Evolutionary conservation across 1,140 invertebrate species (phyloP), one percentile per base, ranked within the genome.

Genomic region (Teleogryllus occipitalis): DNA sequence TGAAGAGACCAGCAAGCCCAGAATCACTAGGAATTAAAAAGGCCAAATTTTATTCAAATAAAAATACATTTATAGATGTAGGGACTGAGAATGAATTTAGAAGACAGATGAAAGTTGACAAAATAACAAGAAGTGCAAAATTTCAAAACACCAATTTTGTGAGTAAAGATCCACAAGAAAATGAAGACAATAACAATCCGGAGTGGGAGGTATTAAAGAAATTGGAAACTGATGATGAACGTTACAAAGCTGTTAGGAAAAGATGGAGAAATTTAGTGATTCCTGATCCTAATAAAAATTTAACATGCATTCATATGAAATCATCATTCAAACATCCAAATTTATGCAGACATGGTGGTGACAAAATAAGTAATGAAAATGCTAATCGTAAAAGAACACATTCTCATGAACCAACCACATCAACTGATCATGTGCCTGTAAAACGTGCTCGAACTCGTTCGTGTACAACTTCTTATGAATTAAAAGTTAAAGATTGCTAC

Each of bases 221-320:
- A 74, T 76, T 80, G 39, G 65, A 80, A 48, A 80, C 80, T 21
- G 80, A 80, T 77, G 80, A 80, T 46, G 80, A 77, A 80, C 49
- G 80, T 6, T 80, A 80, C 48, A 54, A 74, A n/a, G 80, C 76
- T 8, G 73, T 80, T 27, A 80, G 80, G 74, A 22, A 77, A 15
- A 54, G 80, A 7, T 80, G 80, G 80, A 80, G 76, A 75, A 80
- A 80, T 74, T 74, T 80, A 47, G 48, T 75, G 7, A 73, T 78
- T 77, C 80, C 80, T n/a, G 76, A 80, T 65, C 80, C 80, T 46
- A 80, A 80, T 18, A 73, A 78, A 75, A 54, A 80, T 78, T 78
- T 80, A 46, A 80, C 80, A 21, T 80, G 47, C 72, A 72, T 48
- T 74, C 39, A 76, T 10, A 77, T 27, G 49, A 77, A 21, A 27